A percentile compares a stretch with the other conserved stretches of the same genome.
Conservation (phyloP, 2,888 invertebrate genomes). For the Galerucella nymphaeae region DNA sequence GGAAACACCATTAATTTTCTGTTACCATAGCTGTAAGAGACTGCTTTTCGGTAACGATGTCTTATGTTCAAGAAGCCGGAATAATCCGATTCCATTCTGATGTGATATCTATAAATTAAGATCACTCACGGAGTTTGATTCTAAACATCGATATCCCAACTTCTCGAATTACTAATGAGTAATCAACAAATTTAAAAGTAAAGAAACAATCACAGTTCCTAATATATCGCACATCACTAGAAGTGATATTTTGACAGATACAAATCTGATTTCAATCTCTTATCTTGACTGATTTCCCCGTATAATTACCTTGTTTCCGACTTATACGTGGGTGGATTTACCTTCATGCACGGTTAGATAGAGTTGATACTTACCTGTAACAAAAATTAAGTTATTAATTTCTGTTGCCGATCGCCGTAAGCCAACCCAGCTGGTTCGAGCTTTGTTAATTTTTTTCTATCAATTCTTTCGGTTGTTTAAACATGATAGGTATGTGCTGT, state of each 20-base stretch:
- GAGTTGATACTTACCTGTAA: conserved; percentile 42
- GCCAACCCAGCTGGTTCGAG: conserved; percentile 22
- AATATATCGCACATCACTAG: too few relatives aligned
- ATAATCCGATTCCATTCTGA: conserved; percentile 47
- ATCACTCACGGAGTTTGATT: background rate
- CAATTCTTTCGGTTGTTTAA: conserved; percentile 3
- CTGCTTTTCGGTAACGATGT: conserved; percentile 42
- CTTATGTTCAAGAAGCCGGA: conserved; percentile 42
- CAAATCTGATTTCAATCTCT: too few relatives aligned
- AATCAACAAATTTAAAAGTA: background rate
- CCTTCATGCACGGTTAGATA: conserved; percentile 17
- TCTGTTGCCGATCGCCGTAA: conserved; percentile 22
- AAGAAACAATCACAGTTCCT: too few relatives aligned
- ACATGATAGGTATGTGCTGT: conserved; percentile 7
- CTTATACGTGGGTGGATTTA: conserved; percentile 32
- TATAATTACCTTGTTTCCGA: conserved; percentile 31
- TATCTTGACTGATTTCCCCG: conserved; percentile 16
- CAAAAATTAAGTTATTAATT: conserved; percentile 38
- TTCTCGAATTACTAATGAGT: background rate
- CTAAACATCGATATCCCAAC: background rate
- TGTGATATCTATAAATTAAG: conserved; percentile 32
- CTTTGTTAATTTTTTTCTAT: conserved; percentile 22
- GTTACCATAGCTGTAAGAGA: conserved; percentile 51
- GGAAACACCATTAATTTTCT: conserved; percentile 53
- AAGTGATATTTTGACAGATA: too few relatives aligned